These are phyloP conservation scores for Nematopogon swammerdamellus DNA, from an alignment of 2,888 invertebrate genomes.

Conservation along the genomic window DNA sequence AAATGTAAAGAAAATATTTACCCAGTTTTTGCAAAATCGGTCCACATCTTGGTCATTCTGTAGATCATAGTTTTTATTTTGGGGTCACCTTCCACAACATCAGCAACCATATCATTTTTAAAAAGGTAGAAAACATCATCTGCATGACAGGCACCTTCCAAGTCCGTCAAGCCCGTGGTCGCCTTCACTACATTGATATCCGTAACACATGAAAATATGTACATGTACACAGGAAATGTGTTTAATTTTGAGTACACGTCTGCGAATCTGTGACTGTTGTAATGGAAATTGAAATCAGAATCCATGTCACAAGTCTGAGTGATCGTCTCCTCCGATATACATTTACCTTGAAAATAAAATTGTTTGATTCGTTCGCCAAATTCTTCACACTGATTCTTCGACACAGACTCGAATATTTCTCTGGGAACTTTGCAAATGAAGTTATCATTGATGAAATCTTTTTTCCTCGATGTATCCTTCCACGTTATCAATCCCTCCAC, in stretches of 20 bases:
- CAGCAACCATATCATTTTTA: constrained; percentile 20
- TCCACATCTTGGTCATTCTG: constrained; percentile 31
- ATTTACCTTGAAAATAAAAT: constrained; percentile 17
- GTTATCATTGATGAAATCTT: constrained; percentile 16
- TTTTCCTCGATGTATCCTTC: constrained; percentile 13
- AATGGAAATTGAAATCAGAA: constrained; percentile 24
- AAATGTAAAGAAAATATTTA: constrained; percentile 14
- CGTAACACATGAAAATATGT: constrained; percentile 26
- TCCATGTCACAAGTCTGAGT: constrained; percentile 14
- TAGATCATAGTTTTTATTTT: constrained; percentile 20
- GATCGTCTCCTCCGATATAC: constrained; percentile 13
- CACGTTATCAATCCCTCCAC: constrained; percentile 18
- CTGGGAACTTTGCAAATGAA: constrained; percentile 17
- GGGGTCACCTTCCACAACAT: constrained; percentile 20
- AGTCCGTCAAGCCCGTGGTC: constrained; percentile 13
- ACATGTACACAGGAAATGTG: constrained; percentile 21
- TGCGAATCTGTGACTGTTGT: constrained; percentile 19
- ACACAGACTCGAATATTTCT: constrained; percentile 14
- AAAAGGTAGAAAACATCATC: constrained; percentile 39
- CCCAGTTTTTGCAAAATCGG: constrained; percentile 40
- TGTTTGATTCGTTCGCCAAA: constrained; percentile 15
- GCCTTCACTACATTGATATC: constrained; percentile 29
- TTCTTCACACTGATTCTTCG: constrained; percentile 11
- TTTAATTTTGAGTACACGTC: constrained; percentile 18
- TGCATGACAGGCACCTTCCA: constrained; percentile 34